These are phyloP conservation scores for Acanthosepion esculentum DNA, from an alignment of 2,888 invertebrate genomes.

Conservation along the genomic window DNA sequence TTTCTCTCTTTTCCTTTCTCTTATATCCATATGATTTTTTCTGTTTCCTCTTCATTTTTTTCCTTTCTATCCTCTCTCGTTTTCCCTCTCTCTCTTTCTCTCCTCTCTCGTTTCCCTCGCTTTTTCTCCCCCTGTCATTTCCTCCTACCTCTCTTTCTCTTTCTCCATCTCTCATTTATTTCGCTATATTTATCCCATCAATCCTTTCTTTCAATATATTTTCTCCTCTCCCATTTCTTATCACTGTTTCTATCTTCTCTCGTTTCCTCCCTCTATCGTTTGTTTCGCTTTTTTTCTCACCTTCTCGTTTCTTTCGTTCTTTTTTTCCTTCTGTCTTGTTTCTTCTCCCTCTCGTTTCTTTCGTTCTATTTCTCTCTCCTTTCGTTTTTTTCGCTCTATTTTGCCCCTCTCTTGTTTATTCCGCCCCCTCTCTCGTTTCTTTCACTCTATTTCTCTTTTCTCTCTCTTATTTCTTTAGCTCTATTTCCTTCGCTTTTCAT, in stretches of 20 bases:
- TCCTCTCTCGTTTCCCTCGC: not conserved
- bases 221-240: not conserved
- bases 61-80: not conserved
- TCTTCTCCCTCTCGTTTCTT: not conserved
- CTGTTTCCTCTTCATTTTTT: not conserved
- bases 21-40: not conserved
- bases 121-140: not conserved
- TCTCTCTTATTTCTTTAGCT: not conserved
- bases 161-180: too few species aligned
- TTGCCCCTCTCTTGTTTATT: not conserved
- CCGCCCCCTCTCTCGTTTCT: too few species aligned
- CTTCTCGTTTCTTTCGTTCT: not conserved
- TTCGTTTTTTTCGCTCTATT: not conserved
- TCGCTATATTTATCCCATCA: too few species aligned
- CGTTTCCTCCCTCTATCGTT: not conserved
- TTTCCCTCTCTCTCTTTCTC: not conserved
- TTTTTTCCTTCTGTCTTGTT: not conserved
- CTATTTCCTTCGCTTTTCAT: not conserved
- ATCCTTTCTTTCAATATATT: not conserved
- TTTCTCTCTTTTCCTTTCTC: too few species aligned
- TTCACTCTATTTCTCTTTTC: not conserved
- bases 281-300: too few species aligned
- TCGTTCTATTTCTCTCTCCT: too few species aligned
- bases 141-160: too few species aligned
- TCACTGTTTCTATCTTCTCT: not conserved